phyloP scores from a whole-genome alignment of 2,888 invertebrate genomes.

The Strigamia maritima region DNA sequence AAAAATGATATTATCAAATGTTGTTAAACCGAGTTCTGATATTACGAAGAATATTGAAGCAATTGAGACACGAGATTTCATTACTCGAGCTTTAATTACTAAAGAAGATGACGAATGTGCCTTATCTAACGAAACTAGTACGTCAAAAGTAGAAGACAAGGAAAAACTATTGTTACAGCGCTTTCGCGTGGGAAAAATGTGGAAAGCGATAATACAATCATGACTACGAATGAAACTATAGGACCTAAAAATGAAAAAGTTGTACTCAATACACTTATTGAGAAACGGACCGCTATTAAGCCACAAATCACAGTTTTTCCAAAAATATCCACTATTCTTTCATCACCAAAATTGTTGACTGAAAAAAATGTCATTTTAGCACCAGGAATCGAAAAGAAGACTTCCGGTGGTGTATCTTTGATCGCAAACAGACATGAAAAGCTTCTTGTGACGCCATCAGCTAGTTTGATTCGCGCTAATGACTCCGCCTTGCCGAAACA shows the following conservation, averaged over 20 bases:
- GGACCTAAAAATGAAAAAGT: background rate
- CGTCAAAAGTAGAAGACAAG: background rate
- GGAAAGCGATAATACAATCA: background rate
- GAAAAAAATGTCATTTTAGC: background rate
- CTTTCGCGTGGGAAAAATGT: background rate
- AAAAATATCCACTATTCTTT: background rate
- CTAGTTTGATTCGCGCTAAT: background rate
- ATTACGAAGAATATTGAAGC: background rate
- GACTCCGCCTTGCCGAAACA: background rate
- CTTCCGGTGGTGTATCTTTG: background rate
- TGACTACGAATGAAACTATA: background rate
- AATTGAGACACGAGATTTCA: background rate
- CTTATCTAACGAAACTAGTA: background rate
- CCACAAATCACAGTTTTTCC: background rate
- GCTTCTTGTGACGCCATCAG: background rate
- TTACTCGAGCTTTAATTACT: too few species aligned
- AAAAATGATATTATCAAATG: background rate
- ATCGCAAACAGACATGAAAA: background rate
- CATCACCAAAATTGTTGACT: background rate
- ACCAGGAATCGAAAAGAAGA: background rate
- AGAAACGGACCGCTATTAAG: background rate
- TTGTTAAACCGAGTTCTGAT: background rate
- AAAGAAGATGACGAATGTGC: background rate
- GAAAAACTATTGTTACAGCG: background rate
- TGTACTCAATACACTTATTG: background rate